Percentiles rank a stretch among this genome's conserved stretches.
Conservation (phyloP, 2,888 invertebrate species). For the Lycocerus yunnanus region DNA sequence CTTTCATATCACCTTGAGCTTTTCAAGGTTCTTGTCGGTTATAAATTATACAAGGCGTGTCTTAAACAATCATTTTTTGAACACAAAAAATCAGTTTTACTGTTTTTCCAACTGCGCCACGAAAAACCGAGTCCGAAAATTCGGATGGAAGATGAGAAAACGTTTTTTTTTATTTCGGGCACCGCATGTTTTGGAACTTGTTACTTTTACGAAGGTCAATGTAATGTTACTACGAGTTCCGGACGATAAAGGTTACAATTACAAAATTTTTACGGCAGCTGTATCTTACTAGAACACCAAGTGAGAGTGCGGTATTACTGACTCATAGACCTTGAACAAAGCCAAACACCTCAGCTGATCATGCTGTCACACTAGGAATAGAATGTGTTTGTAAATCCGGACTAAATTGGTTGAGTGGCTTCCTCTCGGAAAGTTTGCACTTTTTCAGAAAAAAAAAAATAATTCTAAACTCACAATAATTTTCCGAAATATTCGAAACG, state of each 20-base stretch:
- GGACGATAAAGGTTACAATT: constrained; percentile 31
- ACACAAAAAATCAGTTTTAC: background rate
- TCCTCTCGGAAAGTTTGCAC: background rate
- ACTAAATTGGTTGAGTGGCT: background rate
- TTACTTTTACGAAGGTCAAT: constrained; percentile 28
- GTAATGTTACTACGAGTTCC: constrained; percentile 17
- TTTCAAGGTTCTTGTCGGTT: constrained; percentile 13
- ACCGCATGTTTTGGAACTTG: constrained; percentile 1
- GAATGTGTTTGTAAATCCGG: constrained; percentile 18
- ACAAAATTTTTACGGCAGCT: constrained; percentile 33
- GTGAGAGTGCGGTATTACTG: constrained; percentile 34
- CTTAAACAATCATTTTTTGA: background rate
- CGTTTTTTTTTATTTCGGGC: background rate
- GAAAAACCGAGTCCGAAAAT: background rate
- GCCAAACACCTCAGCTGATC: constrained; percentile 47
- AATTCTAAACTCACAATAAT: background rate
- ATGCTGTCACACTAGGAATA: constrained; percentile 16
- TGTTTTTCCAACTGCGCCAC: background rate
- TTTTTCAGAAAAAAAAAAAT: background rate
- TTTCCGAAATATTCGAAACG: background rate
- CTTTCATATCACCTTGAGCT: constrained; percentile 23
- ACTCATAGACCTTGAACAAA: constrained; percentile 50
- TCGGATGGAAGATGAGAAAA: background rate
- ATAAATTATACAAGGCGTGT: constrained; percentile 6
- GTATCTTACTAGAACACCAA: constrained; percentile 33